Base-by-base conservation (phyloP, 2,113 vertebrate species). In the Sinocyclocheilus grahami region DNA sequence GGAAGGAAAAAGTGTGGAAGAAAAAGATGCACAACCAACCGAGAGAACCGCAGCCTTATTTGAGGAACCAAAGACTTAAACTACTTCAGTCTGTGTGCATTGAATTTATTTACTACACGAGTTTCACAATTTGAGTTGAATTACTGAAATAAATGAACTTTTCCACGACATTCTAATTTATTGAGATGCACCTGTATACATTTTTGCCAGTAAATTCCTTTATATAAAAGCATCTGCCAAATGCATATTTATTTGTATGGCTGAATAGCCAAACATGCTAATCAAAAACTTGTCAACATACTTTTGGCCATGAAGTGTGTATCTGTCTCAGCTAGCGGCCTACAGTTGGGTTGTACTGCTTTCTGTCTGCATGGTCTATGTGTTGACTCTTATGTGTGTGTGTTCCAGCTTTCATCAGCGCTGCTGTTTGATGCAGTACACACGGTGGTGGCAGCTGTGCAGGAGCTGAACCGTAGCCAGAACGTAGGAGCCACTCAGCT, bases 391-490 rank as follows among this genome's bases (percentile, higher is more conserved):
- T 75, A 8, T 83, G 74, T 84, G 27, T 84, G 81, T 87, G 18
- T 87, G 76, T 72, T 63, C 79, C 93, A 99, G 98, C 96, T 99
- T 42, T 99, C 97, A 24, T 97, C 98, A 0, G 98, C 97, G 2
- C 46, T 48, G 46, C 46, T 48, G 46, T 48, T 48, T 48, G 46
- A 48, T 48, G 46, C 46, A 4, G 46, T 99, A 42, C 97, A 98
- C 10, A 93, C 96, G 0, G 96, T 99, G 93, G 97, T 97, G 92
- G 96, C 94, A 0, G 98, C 98, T 0, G 98, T 98, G 88, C 98
- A 98, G 91, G 97, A 99, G 92, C 90, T 99, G 90, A 99, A 99
- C 94, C 96, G 97, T 24, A 99, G 98, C 94, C 98, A 99, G 92
- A 98, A 98, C 86, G 98, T 99, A 0, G 97, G 98, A 0, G 97